Base-by-base conservation (phyloP, 2,888 invertebrate genomes). In the Pseudococcus jackbeardsleyi region DNA sequence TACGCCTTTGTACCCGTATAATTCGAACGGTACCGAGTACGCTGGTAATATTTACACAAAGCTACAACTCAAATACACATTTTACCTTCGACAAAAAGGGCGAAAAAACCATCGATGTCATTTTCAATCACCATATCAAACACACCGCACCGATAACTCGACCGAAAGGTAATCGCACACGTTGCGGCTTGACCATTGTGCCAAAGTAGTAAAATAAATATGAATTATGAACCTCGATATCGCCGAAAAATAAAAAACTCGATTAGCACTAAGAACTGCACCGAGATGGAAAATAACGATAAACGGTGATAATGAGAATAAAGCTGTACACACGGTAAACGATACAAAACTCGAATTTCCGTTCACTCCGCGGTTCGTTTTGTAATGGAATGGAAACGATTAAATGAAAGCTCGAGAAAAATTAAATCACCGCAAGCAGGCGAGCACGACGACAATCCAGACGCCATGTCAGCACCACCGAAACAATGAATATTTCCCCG, bases 391-490 rank as follows among this genome's bases (percentile, higher is more conserved):
- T 54, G 54, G n/a, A 54, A 64, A 64, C 19, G 22, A 64, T 33
- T 33, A 33, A 64, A 64, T 64, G 11, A 64, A 64, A 64, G 9
- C 9, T n/a, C 59, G 48, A 72, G 17, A 72, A 72, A 33, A 68
- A 68, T 3, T 11, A 22, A 33, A 72, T 33, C 72, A 72, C 26
- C 17, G 7, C 68, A 9, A 3, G n/a, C 59, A 33, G 15, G 33
- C 33, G 15, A 72, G 64, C 17, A 19, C 19, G 11, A 19, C 64
- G 6, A 72, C 9, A 15, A 77, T 15, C 42, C 42, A 42, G 79
- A 46, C 79, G 79, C 79, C 79, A 82, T 82, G 79, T 82, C 46
- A 82, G 46, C 79, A 82, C 79, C 42, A 82, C 79, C 19, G 46
- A 17, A 39, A 42, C 46, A 82, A 19, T 46, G 42, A 82, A 82